Percentiles rank a stretch among this genome's conserved stretches.
These are phyloP conservation scores for Macrotis lagotis DNA, from an alignment of 2,113 vertebrate genomes.

Conservation along the genomic window DNA sequence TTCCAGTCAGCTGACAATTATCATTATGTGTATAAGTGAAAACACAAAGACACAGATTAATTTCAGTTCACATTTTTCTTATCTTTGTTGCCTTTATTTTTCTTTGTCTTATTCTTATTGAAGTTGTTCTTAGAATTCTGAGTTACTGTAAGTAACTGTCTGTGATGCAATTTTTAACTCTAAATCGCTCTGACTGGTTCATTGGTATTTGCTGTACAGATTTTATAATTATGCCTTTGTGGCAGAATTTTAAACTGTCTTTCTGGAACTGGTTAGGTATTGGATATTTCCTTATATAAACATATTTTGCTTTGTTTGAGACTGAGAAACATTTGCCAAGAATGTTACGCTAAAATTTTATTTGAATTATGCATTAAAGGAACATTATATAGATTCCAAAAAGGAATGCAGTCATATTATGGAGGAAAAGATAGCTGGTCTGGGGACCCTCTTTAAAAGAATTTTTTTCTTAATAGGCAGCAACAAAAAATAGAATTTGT, in stretches of 20 bases:
- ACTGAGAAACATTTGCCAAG: neutral
- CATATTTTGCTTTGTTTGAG: neutral
- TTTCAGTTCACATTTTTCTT: neutral
- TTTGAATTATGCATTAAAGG: neutral
- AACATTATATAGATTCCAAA: too few species aligned
- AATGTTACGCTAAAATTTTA: neutral
- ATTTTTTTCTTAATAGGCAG: too few species aligned
- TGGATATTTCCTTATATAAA: neutral
- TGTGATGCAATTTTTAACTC: neutral
- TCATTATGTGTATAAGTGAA: neutral
- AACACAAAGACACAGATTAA: neutral
- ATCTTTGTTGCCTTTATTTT: neutral
- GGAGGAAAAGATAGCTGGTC: too few species aligned
- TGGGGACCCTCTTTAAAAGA: too few species aligned
- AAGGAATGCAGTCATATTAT: too few species aligned
- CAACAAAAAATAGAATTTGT: too few species aligned
- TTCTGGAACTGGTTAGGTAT: neutral
- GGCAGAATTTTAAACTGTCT: neutral
- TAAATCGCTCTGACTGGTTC: neutral
- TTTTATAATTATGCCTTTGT: neutral
- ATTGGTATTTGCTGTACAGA: neutral
- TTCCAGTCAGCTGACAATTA: neutral
- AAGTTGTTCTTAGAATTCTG: neutral
- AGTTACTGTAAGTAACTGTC: neutral
- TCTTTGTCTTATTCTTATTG: neutral